Percentiles rank a stretch among this genome's conserved stretches.
These are phyloP conservation scores for Chamaetylas fuelleborni DNA, from an alignment of 2,113 vertebrate species.

Conservation along the genomic window DNA sequence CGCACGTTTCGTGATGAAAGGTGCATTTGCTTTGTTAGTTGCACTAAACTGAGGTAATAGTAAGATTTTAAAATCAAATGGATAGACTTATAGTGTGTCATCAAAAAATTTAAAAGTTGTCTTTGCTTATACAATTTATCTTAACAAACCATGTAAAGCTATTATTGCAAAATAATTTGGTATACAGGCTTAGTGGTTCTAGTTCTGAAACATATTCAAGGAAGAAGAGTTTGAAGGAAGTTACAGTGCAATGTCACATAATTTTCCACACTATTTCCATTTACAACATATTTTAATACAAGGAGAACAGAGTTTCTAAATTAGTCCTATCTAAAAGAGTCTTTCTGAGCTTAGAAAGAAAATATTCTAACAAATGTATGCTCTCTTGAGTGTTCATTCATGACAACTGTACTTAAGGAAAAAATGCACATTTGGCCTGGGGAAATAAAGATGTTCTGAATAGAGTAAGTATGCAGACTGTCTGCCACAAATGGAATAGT, in stretches of 20 bases:
- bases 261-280: not conserved
- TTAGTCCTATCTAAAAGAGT: not conserved
- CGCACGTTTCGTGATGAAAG: not conserved
- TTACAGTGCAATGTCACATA: not conserved
- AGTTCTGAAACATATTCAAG: not conserved
- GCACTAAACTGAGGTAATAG: not conserved
- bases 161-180: not conserved
- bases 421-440: slow-evolving; percentile 48
- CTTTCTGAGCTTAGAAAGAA: slow-evolving; percentile 46
- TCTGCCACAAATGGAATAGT: slow-evolving; percentile 10
- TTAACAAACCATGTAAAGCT: not conserved
- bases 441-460: slow-evolving; percentile 37
- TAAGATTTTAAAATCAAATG: not conserved
- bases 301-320: slow-evolving; percentile 26
- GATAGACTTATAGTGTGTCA: not conserved
- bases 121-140: not conserved
- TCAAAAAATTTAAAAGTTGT: not conserved
- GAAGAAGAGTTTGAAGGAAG: not conserved
- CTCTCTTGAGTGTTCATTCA: slow-evolving; percentile 53
- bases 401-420: slow-evolving; percentile 39
- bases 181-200: not conserved
- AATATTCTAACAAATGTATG: slow-evolving; percentile 23
- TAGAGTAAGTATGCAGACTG: slow-evolving; percentile 53
- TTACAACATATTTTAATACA: not conserved
- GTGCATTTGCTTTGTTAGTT: not conserved